These are phyloP conservation scores for Yponomeuta evonymella DNA, from an alignment of 2,888 invertebrate species.

Conservation along the genomic window DNA sequence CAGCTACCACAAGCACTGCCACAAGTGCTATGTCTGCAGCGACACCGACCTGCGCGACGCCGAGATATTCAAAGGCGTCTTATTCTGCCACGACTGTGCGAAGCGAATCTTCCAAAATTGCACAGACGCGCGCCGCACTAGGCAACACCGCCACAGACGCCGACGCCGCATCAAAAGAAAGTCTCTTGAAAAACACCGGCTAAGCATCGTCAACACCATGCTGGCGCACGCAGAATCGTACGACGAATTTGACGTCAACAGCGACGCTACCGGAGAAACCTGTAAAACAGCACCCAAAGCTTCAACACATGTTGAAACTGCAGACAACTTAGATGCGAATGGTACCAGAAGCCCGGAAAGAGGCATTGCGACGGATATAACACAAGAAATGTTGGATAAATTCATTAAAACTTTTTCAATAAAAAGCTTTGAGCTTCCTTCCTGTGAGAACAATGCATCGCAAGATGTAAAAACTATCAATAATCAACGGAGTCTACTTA, in stretches of 20 bases:
- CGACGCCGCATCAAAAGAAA: background rate
- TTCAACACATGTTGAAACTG: background rate
- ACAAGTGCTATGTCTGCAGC: slow-evolving; percentile 39
- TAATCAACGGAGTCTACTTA: background rate
- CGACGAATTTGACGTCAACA: background rate
- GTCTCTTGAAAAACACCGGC: background rate
- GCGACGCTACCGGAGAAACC: background rate
- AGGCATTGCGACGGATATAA: background rate
- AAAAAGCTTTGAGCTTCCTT: too few relatives aligned
- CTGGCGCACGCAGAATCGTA: background rate
- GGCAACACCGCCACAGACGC: background rate
- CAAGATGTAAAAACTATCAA: too few relatives aligned
- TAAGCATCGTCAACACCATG: background rate
- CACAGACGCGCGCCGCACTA: background rate
- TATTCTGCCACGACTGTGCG: slow-evolving; percentile 7
- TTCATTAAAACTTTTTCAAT: background rate
- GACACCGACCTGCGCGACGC: background rate
- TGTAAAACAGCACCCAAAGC: background rate
- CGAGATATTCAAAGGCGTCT: slow-evolving; percentile 11
- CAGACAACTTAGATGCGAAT: background rate
- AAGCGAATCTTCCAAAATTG: background rate
- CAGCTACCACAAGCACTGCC: slow-evolving; percentile 53
- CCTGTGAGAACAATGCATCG: too few relatives aligned
- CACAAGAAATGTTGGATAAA: background rate
- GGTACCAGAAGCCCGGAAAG: background rate